These are phyloP conservation scores for Harpagoxenus sublaevis DNA, from an alignment of 2,888 invertebrate species.

Conservation along the genomic window DNA sequence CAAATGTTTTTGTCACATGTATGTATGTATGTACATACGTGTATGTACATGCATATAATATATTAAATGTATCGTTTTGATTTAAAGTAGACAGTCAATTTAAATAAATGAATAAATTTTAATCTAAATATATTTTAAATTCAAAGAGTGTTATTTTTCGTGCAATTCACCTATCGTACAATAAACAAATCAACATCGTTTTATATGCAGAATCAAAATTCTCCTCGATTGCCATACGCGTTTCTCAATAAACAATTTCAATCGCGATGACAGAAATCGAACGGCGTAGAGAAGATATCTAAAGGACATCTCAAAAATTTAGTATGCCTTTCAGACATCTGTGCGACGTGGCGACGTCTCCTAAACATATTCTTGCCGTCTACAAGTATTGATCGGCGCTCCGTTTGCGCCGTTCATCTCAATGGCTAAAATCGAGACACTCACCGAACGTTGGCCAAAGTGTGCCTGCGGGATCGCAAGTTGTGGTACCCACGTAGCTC, in stretches of 20 bases:
- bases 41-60: neutral
- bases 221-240: neutral
- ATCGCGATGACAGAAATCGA: neutral
- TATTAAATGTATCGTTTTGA: constrained; percentile 14
- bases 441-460: constrained; percentile 97
- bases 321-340: neutral
- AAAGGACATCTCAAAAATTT: neutral
- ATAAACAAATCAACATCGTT: neutral
- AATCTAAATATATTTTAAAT: neutral
- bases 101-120: neutral
- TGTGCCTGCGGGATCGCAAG: constrained; percentile 95
- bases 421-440: constrained; percentile 83
- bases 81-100: neutral
- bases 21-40: neutral
- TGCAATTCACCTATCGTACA: neutral
- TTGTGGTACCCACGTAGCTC: constrained; percentile 96
- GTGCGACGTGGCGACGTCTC: neutral
- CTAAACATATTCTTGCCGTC: neutral
- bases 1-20: neutral
- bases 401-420: neutral
- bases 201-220: neutral
- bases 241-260: neutral
- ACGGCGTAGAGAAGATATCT: neutral
- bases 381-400: neutral
- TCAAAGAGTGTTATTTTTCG: neutral